Percentiles rank a stretch among this genome's conserved stretches.
Evolutionary conservation across 37 sponge, comb jelly and placozoan genomes (phyloP).

Genomic region (Eunapius fragilis): DNA sequence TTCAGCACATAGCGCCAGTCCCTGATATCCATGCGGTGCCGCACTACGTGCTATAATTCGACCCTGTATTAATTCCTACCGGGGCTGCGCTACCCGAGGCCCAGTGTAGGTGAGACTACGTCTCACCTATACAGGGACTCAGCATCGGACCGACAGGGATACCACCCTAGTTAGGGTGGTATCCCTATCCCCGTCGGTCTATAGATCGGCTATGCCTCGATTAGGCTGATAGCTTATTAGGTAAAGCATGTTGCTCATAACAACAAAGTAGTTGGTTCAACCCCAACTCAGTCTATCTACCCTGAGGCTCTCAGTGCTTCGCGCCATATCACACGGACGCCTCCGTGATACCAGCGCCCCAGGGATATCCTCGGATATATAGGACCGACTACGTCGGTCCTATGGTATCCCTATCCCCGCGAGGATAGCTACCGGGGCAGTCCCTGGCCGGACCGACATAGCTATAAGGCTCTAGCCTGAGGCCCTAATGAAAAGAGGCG

Average conservation of each 20-base stretch:
- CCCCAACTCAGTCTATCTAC: constrained; percentile 18
- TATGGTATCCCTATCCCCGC: background rate
- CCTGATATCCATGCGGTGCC: background rate
- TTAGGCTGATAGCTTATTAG: too few species aligned
- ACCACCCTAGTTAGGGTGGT: too few species aligned
- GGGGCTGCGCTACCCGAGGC: constrained; percentile 1
- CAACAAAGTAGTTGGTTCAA: constrained; percentile 33
- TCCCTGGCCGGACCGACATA: too few species aligned
- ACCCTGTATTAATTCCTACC: too few species aligned
- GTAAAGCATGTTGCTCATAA: too few species aligned
- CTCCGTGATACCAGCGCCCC: too few species aligned
- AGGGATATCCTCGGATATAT: too few species aligned
- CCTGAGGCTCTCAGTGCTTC: background rate
- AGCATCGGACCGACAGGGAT: background rate
- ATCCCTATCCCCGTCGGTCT: constrained; percentile 30
- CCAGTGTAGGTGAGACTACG: too few species aligned
- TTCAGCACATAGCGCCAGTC: too few species aligned
- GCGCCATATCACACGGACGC: background rate
- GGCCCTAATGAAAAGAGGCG: background rate
- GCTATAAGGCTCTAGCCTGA: too few species aligned
- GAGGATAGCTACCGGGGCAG: background rate
- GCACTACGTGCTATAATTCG: background rate
- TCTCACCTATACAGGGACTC: too few species aligned
- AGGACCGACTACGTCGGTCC: background rate
- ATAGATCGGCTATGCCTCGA: too few species aligned